Base-by-base conservation (phyloP, 2,113 vertebrate species). In the Hippocampus zosterae region DNA sequence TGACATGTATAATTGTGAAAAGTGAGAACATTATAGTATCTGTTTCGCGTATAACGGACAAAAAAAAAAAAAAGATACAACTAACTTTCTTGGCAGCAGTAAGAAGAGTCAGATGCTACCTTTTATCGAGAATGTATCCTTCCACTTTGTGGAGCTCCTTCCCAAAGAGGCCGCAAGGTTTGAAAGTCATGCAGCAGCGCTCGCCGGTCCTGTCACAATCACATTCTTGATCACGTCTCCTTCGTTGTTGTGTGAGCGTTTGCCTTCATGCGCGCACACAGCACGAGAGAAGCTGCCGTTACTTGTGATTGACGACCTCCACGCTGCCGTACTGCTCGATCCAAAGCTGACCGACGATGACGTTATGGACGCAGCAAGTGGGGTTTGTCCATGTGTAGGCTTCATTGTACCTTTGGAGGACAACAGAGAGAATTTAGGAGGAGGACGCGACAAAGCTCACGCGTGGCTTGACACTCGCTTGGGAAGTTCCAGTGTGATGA, bases 121-220 rank as follows among this genome's bases (percentile, higher is more conserved):
- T 98, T 93, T 98, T 99, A 85, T 99, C 96, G 73, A 95, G 93
- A 85, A 99, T 97, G 87, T 95, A 97, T 75, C 97, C 97, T 85
- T 99, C 97, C 27, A 99, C 96, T 93, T 97, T 98, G 90, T 99
- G 97, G 63, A 99, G 87, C 83, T 99, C 97, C 81, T 98, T 99
- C 37, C 96, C 97, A 85, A 99, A 99, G 74, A 99, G 93, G 69
- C 96, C 95, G 0, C 95, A 98, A 5, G 96, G 94, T 74, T 97
- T 99, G 90, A 99, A 99, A 67, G 88, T 95, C 81, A 99, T 88
- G 76, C 93, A 83, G 84, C 97, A 98, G 72, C 94, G 95, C 82
- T 99, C 97, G 1, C 95, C 96, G 8, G 96, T 98, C 93, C 97
- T 99, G 79, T 67, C 68, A 70, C 71, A 90, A 87, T 16, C 75